A percentile compares a stretch with the other conserved stretches of the same genome.
phyloP scores from a whole-genome alignment of 2,113 vertebrate genomes.

The Crypturellus undulatus region DNA sequence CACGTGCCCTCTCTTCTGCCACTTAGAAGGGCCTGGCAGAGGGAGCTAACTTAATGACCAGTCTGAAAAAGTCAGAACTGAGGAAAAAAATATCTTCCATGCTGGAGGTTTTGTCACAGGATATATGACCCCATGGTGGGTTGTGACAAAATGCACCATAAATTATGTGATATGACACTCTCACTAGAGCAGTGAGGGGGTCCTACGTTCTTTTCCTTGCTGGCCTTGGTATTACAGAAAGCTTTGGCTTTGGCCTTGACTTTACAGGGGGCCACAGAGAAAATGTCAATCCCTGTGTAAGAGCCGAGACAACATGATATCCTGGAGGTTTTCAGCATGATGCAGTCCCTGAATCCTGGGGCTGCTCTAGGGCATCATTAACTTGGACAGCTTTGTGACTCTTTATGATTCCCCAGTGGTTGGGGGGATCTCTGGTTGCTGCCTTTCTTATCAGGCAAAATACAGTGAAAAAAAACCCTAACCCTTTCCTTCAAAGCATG shows the following conservation, averaged over 20 bases:
- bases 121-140: fast-evolving
- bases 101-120: neutral
- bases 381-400: neutral
- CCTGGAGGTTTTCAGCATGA: neutral
- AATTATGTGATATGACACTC: neutral
- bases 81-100: neutral
- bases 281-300: neutral
- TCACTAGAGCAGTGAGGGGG: neutral
- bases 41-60: neutral
- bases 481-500: neutral
- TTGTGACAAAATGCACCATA: neutral
- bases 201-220: neutral
- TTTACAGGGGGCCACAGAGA: neutral
- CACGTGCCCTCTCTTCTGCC: neutral
- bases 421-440: neutral
- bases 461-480: neutral
- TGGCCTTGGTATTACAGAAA: neutral
- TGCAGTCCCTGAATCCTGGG: neutral
- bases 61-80: neutral
- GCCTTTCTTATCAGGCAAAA: neutral
- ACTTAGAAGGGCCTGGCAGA: neutral
- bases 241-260: neutral
- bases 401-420: neutral
- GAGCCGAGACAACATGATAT: neutral
- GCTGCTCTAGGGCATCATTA: neutral